Evolutionary conservation across 2,113 vertebrate species (phyloP).

Genomic region (Romanogobio albipinnatus): DNA sequence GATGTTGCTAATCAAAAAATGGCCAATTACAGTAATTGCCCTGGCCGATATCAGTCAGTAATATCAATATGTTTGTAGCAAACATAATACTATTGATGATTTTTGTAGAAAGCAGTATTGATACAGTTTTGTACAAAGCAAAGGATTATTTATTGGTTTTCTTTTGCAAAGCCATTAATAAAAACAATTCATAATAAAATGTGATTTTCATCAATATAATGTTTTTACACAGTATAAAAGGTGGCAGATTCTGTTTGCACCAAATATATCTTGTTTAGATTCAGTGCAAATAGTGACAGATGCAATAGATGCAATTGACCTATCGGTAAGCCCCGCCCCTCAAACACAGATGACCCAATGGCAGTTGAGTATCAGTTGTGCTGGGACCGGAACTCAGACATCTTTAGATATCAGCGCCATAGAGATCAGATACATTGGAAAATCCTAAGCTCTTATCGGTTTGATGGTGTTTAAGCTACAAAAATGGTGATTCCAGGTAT

Average conservation of each 20-base stretch:
- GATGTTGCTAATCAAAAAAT: background rate
- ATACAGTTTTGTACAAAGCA: slow-evolving; percentile 10
- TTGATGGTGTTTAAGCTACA: no score
- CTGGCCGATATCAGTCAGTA: background rate
- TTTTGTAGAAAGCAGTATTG: background rate
- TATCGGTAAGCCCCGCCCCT: no score
- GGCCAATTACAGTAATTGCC: background rate
- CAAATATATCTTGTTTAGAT: background rate
- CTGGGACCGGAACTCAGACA: no score
- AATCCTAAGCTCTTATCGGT: no score
- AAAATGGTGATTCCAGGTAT: no score
- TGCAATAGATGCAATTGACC: background rate
- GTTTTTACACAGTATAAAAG: background rate
- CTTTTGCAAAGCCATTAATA: slow-evolving; percentile 3
- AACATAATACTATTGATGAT: background rate
- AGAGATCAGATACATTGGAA: no score
- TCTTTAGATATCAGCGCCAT: no score
- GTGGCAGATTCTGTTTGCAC: background rate
- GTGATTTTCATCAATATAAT: background rate
- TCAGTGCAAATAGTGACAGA: background rate
- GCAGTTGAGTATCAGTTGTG: no score
- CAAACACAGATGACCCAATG: no score
- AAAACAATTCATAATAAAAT: background rate
- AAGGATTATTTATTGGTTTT: slow-evolving; percentile 22
- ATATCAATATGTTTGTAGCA: slow-evolving; percentile 6